Conservation (phyloP, 1,140 invertebrate species). For the Megalonaias nervosa region DNA sequence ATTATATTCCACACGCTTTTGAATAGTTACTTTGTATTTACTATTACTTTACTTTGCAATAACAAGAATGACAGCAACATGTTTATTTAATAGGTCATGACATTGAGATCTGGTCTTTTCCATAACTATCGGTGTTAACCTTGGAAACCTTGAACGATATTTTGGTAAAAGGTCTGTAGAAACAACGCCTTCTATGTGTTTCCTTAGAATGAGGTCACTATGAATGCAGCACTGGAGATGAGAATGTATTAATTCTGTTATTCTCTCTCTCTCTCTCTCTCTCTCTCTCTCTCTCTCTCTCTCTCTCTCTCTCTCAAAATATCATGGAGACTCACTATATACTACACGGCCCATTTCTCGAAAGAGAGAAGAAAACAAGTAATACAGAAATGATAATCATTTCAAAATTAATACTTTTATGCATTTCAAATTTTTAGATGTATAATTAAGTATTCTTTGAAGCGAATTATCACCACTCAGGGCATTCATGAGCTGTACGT, state of each 20-base stretch:
- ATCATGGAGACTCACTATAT: conserved; percentile 7
- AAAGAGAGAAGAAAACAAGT: neutral
- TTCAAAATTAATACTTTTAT: neutral
- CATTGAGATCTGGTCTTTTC: conserved; percentile 8
- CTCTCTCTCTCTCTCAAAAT: conserved; percentile 18
- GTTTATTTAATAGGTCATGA: conserved; percentile 8
- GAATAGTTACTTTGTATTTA: conserved; percentile 23
- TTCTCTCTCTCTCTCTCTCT: conserved; percentile 22
- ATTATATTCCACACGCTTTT: conserved; percentile 15
- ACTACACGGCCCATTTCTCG: neutral
- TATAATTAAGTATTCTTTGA: neutral
- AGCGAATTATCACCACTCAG: conserved; percentile 8
- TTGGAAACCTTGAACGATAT: conserved; percentile 8
- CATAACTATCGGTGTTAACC: neutral
- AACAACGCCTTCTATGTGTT: conserved; percentile 12
- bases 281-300: conserved; percentile 15
- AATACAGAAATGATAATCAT: neutral
- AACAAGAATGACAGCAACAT: conserved; percentile 11
- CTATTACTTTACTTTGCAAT: conserved; percentile 1
- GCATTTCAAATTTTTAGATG: too few species aligned
- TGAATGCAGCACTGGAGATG: conserved; percentile 20
- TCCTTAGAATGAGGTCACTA: conserved; percentile 15
- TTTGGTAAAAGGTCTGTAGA: conserved; percentile 9
- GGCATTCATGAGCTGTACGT: conserved; percentile 23
- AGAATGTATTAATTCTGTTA: conserved; percentile 14